Conservation (phyloP, 2,113 vertebrate genomes). For the Platichthys flesus region DNA sequence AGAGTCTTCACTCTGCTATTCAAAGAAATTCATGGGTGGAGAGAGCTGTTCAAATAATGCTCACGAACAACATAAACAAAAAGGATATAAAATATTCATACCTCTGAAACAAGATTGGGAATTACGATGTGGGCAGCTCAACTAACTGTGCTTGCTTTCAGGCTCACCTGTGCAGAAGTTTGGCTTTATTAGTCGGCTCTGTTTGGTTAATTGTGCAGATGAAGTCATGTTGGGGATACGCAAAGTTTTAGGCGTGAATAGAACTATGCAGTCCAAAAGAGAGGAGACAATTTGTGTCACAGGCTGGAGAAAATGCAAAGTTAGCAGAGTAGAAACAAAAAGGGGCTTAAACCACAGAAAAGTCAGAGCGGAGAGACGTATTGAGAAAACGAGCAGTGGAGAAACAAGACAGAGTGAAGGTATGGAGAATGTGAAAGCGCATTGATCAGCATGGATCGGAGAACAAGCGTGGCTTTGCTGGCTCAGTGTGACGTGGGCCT, state of each 20-base stretch:
- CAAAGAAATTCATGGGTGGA: conserved; percentile 61
- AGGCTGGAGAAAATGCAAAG: conserved; percentile 52
- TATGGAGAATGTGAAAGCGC: conserved; percentile 60
- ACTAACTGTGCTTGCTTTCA: conserved; percentile 67
- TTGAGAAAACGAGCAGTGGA: conserved; percentile 21
- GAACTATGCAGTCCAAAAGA: conserved; percentile 26
- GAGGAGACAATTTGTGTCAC: conserved; percentile 42
- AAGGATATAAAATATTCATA: conserved; percentile 74
- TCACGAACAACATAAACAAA: conserved; percentile 73
- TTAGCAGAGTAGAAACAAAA: conserved; percentile 67
- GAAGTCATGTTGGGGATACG: neutral
- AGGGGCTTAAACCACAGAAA: conserved; percentile 58
- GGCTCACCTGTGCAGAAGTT: conserved; percentile 49
- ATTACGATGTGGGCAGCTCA: conserved; percentile 72
- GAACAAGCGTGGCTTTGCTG: conserved; percentile 54
- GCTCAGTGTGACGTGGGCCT: conserved; percentile 64
- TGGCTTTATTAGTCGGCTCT: conserved; percentile 61
- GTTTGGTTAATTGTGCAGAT: neutral
- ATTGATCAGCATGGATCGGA: conserved; percentile 77
- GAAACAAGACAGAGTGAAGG: conserved; percentile 17
- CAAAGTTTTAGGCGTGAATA: conserved; percentile 38
- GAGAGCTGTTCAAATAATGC: conserved; percentile 64
- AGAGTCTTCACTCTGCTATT: conserved; percentile 59
- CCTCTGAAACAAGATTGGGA: conserved; percentile 65
- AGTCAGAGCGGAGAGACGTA: conserved; percentile 45